These are phyloP conservation scores for Planiliza haematocheilus DNA, from an alignment of 2,113 vertebrate genomes.

Conservation along the genomic window DNA sequence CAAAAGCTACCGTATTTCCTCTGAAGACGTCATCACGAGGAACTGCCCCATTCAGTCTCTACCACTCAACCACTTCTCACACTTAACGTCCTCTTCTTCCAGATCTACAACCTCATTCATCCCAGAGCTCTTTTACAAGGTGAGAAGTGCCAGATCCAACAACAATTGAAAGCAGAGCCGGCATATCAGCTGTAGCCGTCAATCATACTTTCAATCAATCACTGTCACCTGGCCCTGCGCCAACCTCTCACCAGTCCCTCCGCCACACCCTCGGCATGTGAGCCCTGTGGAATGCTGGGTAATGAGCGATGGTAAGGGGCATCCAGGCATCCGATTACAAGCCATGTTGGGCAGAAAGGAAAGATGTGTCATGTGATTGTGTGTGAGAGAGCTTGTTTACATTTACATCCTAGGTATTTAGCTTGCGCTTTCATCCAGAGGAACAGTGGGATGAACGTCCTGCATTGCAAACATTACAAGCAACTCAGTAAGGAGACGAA, in stretches of 20 bases:
- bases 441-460: slow-evolving; percentile 35
- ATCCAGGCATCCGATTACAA: slow-evolving; percentile 69
- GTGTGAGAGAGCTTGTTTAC: slow-evolving; percentile 61
- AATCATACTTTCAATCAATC: slow-evolving; percentile 81
- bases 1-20: not conserved
- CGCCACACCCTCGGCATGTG: slow-evolving; percentile 71
- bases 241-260: slow-evolving; percentile 60
- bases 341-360: slow-evolving; percentile 75
- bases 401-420: slow-evolving; percentile 45
- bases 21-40: not conserved
- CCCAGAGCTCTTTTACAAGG: slow-evolving; percentile 82
- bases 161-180: slow-evolving; percentile 83
- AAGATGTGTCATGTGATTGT: slow-evolving; percentile 53
- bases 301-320: slow-evolving; percentile 74
- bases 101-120: slow-evolving; percentile 44
- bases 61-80: slow-evolving; percentile 45
- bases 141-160: slow-evolving; percentile 79
- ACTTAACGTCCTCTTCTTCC: slow-evolving; percentile 46
- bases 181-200: slow-evolving; percentile 82
- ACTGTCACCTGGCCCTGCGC: slow-evolving; percentile 69
- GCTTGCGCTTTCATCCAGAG: slow-evolving; percentile 57
- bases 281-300: slow-evolving; percentile 76
- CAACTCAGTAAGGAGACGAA: slow-evolving; percentile 40
- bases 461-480: slow-evolving; percentile 44
- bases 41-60: slow-evolving; percentile 21